These are phyloP conservation scores for Pseudocheirus occidentalis DNA, from an alignment of 2,797 vertebrate genomes.

Conservation along the genomic window DNA sequence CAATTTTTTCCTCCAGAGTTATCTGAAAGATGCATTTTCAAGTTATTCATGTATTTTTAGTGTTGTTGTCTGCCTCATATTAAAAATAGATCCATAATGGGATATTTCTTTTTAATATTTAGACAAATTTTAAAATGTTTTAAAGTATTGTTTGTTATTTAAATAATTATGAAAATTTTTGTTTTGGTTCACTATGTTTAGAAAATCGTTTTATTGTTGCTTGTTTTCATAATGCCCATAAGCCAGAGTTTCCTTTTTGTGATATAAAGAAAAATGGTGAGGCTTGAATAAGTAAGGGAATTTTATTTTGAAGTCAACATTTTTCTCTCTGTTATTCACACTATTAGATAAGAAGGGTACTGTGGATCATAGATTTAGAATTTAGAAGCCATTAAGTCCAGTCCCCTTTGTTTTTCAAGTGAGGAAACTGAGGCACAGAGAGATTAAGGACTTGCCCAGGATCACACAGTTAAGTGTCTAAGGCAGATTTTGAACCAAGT, in stretches of 20 bases:
- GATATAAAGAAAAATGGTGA: not conserved
- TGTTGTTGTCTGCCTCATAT: not conserved
- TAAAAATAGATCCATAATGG: not conserved
- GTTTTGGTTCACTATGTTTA: not conserved
- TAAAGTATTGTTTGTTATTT: slow-evolving; percentile 11
- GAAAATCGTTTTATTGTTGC: slow-evolving; percentile 1
- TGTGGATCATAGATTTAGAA: not conserved
- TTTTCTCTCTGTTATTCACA: not conserved
- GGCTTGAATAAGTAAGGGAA: not conserved
- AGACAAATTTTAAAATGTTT: not conserved
- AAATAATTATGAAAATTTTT: slow-evolving; percentile 7
- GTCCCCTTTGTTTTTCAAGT: not conserved
- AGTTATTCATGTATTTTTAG: slow-evolving; percentile 6
- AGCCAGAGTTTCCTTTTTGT: not conserved
- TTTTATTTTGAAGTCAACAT: slow-evolving; percentile 12
- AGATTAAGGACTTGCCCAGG: not conserved
- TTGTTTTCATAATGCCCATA: slow-evolving; percentile 9
- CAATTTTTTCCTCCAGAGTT: not conserved
- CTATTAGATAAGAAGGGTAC: not conserved
- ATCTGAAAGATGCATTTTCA: not conserved
- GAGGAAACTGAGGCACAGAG: not conserved
- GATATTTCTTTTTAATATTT: not conserved
- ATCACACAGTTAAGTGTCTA: not conserved
- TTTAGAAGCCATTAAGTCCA: not conserved
- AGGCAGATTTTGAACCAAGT: not conserved